phyloP scores from a whole-genome alignment of 2,888 invertebrate species.

The Nemapogon koenigi region DNA sequence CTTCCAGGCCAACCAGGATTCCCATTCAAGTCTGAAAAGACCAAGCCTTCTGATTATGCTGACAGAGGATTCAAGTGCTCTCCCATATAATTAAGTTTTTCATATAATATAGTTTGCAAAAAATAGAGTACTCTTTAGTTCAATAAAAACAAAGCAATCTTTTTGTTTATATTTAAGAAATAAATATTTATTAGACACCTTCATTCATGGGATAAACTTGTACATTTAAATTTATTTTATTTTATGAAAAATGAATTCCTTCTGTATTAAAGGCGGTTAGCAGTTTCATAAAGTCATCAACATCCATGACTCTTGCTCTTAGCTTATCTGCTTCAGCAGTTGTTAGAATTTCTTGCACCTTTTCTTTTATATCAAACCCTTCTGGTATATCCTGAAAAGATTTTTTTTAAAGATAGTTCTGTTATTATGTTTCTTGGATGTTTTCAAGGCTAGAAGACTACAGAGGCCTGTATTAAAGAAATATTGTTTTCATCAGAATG shows the following conservation, averaged over 20 bases:
- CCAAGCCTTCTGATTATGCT: slow-evolving; percentile 70
- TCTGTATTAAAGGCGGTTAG: slow-evolving; percentile 88
- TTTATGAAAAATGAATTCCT: slow-evolving; percentile 93
- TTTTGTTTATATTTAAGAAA: too few relatives aligned
- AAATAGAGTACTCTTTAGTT: too few relatives aligned
- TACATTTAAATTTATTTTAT: too few relatives aligned
- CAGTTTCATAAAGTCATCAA: slow-evolving; percentile 92
- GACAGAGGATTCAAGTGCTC: slow-evolving; percentile 75
- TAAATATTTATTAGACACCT: too few relatives aligned
- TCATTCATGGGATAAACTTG: too few relatives aligned
- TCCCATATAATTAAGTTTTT: slow-evolving; percentile 51
- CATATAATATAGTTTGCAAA: too few relatives aligned
- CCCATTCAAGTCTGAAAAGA: slow-evolving; percentile 67
- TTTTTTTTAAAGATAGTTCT: slow-evolving; percentile 1
- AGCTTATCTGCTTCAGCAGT: slow-evolving; percentile 73
- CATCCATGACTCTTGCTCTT: slow-evolving; percentile 93
- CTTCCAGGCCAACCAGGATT: slow-evolving; percentile 75
- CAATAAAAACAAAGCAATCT: too few relatives aligned
- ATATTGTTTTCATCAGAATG: background rate
- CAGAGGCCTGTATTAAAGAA: background rate
- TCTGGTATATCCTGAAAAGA: slow-evolving; percentile 71
- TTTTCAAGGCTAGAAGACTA: background rate
- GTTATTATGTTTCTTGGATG: background rate
- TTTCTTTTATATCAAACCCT: slow-evolving; percentile 83
- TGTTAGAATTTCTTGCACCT: slow-evolving; percentile 76